Evolutionary conservation across 2,797 vertebrate species (phyloP).

Genomic region (Phalanger gymnotis): DNA sequence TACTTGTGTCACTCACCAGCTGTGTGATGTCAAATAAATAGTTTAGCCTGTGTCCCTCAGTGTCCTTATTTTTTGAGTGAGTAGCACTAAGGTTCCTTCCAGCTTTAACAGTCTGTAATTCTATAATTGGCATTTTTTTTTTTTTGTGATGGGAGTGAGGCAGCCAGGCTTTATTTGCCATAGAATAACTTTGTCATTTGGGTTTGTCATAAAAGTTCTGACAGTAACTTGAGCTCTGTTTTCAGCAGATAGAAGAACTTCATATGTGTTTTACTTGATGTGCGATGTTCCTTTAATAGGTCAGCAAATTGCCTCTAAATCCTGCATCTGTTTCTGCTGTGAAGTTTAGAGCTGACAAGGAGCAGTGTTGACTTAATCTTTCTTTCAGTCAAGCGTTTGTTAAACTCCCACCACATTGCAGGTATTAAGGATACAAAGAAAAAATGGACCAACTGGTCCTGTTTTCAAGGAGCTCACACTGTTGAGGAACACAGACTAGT

Average conservation of each 20-base stretch:
- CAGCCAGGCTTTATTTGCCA: background rate
- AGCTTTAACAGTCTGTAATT: background rate
- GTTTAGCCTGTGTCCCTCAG: background rate
- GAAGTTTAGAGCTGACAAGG: background rate
- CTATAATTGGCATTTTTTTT: background rate
- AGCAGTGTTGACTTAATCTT: background rate
- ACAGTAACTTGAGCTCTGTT: background rate
- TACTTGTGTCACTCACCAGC: background rate
- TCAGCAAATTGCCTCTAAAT: background rate
- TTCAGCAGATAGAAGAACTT: background rate
- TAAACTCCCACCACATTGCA: background rate
- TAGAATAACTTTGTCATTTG: background rate
- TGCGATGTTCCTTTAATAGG: background rate
- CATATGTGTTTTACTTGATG: background rate
- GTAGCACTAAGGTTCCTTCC: background rate
- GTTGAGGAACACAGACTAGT: background rate
- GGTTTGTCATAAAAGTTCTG: background rate
- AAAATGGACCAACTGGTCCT: background rate
- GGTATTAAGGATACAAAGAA: background rate
- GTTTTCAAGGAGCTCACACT: background rate
- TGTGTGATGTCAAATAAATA: background rate
- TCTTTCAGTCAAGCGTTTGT: background rate
- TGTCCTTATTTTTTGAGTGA: background rate
- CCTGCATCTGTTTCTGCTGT: background rate
- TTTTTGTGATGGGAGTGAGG: background rate